phyloP scores from a whole-genome alignment of 2,888 invertebrate genomes.

The Erebia ligea region DNA sequence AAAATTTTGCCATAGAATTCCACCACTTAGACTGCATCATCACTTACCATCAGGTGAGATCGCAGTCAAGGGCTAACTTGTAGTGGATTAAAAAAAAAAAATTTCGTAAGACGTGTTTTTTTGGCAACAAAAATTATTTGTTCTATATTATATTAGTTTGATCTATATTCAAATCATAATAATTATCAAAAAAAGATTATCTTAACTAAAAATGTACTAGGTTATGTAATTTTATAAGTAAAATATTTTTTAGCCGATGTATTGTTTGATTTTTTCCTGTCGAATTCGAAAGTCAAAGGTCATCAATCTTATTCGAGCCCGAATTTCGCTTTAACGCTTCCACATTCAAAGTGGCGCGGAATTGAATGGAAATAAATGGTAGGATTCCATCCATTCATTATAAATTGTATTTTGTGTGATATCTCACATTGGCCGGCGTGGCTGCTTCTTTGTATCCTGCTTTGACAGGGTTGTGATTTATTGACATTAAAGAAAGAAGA shows the following conservation, averaged over 20 bases:
- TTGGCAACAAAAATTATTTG: too few relatives aligned
- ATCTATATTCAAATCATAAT: too few relatives aligned
- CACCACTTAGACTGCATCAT: too few relatives aligned
- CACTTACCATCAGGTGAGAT: too few relatives aligned
- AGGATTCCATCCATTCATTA: slow-evolving; percentile 62
- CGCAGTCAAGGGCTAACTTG: too few relatives aligned
- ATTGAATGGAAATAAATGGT: slow-evolving; percentile 61
- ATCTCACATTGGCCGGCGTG: slow-evolving; percentile 22
- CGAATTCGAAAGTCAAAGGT: slow-evolving; percentile 48
- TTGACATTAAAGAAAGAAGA: slow-evolving; percentile 10
- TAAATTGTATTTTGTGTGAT: slow-evolving; percentile 37
- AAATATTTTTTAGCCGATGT: background rate
- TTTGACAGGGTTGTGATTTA: slow-evolving; percentile 25
- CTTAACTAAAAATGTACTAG: too few relatives aligned
- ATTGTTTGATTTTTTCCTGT: background rate
- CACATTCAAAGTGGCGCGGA: slow-evolving; percentile 63
- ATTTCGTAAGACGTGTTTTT: too few relatives aligned
- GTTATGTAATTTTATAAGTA: background rate
- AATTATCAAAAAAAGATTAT: too few relatives aligned
- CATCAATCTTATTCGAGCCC: slow-evolving; percentile 52
- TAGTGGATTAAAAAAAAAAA: too few relatives aligned
- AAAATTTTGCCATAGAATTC: too few relatives aligned
- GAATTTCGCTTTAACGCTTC: slow-evolving; percentile 66
- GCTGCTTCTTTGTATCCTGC: slow-evolving; percentile 21
- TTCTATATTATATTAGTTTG: too few relatives aligned